Conservation (phyloP, 2,888 invertebrate species). For the Ryuthela nishihirai region DNA sequence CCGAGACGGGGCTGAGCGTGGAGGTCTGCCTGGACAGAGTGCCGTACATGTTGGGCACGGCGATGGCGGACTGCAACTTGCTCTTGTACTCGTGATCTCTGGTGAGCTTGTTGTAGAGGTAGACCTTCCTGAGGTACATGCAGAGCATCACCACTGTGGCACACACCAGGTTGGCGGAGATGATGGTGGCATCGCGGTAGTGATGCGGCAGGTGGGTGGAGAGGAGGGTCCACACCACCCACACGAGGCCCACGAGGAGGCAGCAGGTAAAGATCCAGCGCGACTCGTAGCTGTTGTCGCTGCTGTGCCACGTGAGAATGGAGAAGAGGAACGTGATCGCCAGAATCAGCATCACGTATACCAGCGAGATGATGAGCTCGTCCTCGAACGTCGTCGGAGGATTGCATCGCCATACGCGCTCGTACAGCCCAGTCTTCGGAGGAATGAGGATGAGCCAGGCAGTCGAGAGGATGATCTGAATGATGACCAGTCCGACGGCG, state of each 20-base stretch:
- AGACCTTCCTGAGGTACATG: constrained; percentile 51
- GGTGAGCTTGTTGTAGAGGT: constrained; percentile 41
- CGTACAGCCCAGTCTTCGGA: constrained; percentile 46
- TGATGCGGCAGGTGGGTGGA: constrained; percentile 47
- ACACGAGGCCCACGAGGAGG: constrained; percentile 48
- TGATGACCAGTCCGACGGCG: constrained; percentile 47
- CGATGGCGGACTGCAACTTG: constrained; percentile 18
- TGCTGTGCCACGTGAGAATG: constrained; percentile 48
- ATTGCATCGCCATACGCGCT: constrained; percentile 45
- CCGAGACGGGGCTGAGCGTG: constrained; percentile 2
- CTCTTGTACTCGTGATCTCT: constrained; percentile 33
- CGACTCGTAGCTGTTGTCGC: constrained; percentile 50
- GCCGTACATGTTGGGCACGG: constrained; percentile 27
- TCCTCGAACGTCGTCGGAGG: constrained; percentile 50
- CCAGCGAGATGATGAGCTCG: constrained; percentile 51
- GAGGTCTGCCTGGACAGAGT: constrained; percentile 9
- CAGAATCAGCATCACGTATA: constrained; percentile 52
- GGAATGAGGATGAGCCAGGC: constrained; percentile 53
- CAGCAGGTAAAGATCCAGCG: constrained; percentile 52
- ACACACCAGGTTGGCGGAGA: constrained; percentile 51
- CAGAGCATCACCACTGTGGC: constrained; percentile 50
- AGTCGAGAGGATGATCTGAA: constrained; percentile 51
- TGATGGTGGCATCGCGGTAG: constrained; percentile 50
- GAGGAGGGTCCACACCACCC: constrained; percentile 52
- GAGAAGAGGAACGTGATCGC: constrained; percentile 50